Evolutionary conservation across 2,113 vertebrate genomes (phyloP).

Genomic region (Dinomys branickii): DNA sequence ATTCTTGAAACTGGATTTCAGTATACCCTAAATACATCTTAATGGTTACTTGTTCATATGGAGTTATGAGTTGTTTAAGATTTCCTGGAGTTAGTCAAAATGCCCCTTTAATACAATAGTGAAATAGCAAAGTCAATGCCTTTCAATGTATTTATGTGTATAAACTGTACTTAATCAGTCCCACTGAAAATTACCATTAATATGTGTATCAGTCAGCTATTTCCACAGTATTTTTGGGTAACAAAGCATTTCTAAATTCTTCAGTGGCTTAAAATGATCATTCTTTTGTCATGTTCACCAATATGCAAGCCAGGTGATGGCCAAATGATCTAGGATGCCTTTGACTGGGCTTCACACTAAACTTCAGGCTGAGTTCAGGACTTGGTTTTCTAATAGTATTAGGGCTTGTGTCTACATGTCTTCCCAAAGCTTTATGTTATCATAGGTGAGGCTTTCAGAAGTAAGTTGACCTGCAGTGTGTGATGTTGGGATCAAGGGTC

Average conservation of each 20-base stretch:
- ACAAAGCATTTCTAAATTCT: not conserved
- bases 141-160: not conserved
- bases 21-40: not conserved
- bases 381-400: not conserved
- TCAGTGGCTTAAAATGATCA: not conserved
- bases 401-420: not conserved
- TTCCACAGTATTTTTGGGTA: not conserved
- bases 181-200: not conserved
- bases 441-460: not conserved
- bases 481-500: not conserved
- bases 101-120: not conserved
- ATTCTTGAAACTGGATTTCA: not conserved
- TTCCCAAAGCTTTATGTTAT: not conserved
- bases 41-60: not conserved
- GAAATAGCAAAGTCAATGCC: not conserved
- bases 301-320: not conserved
- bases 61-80: not conserved
- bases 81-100: not conserved
- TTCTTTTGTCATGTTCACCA: not conserved
- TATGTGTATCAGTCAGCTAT: not conserved
- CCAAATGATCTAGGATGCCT: not conserved
- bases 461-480: not conserved
- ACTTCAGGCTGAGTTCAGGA: not conserved
- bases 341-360: not conserved
- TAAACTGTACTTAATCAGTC: not conserved